Percentiles rank a stretch among this genome's conserved stretches.
Evolutionary conservation across 1,140 invertebrate species (phyloP).

Genomic region (Calliopsis andreniformis): DNA sequence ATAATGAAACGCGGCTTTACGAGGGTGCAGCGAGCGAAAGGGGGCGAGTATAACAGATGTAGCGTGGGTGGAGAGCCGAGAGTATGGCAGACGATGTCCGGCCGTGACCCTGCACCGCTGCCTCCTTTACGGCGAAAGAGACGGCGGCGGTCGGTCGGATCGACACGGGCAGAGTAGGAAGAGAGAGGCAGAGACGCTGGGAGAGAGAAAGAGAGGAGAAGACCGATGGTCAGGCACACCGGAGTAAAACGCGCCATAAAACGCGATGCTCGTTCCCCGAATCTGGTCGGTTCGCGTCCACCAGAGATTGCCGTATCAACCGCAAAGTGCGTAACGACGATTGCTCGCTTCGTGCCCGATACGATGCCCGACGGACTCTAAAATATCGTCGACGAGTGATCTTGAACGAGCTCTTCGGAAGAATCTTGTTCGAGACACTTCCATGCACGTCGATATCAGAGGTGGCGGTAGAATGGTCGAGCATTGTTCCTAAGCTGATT

Average conservation of each 20-base stretch:
- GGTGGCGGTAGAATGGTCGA: too few relatives aligned
- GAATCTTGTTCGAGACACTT: background rate
- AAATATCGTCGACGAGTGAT: background rate
- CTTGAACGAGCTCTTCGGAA: too few relatives aligned
- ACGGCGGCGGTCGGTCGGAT: conserved; percentile 61
- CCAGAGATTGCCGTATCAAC: conserved; percentile 62
- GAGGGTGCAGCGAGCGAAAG: conserved; percentile 57
- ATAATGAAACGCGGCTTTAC: conserved; percentile 67
- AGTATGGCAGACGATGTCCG: conserved; percentile 79
- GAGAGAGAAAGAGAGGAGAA: conserved; percentile 40
- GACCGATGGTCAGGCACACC: conserved; percentile 70
- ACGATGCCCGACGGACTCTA: background rate
- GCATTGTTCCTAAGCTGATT: too few relatives aligned
- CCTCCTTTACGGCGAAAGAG: conserved; percentile 63
- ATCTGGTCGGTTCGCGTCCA: conserved; percentile 53
- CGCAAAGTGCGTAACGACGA: conserved; percentile 50
- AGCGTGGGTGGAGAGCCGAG: conserved; percentile 74
- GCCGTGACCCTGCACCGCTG: conserved; percentile 79
- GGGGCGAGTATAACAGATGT: conserved; percentile 68
- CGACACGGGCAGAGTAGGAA: conserved; percentile 29
- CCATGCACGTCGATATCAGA: too few relatives aligned
- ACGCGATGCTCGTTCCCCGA: conserved; percentile 57
- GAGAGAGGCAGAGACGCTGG: background rate
- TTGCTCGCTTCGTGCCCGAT: conserved; percentile 28
- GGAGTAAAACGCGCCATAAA: conserved; percentile 69